Evolutionary conservation across 2,888 invertebrate genomes (phyloP).

Genomic region (Scaptomyza cyrtandrae): DNA sequence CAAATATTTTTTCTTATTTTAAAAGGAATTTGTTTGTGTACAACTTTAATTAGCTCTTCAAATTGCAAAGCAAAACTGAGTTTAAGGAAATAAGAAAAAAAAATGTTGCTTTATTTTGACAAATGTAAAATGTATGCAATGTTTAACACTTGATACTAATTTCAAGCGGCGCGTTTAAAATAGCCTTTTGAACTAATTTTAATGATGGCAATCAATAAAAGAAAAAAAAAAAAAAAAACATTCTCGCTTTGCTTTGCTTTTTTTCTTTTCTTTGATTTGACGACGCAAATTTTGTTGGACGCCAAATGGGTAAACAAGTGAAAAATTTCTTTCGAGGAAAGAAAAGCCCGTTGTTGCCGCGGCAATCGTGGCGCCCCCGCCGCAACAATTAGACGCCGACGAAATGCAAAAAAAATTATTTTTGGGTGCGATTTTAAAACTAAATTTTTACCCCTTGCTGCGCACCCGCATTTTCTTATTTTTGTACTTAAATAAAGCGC

Average conservation of each 20-base stretch:
- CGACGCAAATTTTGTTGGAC: slow-evolving; percentile 71
- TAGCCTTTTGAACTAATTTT: slow-evolving; percentile 38
- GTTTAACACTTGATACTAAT: neutral
- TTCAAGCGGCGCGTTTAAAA: slow-evolving; percentile 1
- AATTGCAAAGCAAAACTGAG: no score
- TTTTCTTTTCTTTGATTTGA: slow-evolving; percentile 46
- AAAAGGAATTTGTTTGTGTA: no score
- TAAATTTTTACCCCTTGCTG: slow-evolving; percentile 34
- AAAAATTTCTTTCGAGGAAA: slow-evolving; percentile 36
- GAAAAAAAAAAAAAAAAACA: slow-evolving; percentile 15
- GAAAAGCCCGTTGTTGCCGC: slow-evolving; percentile 6
- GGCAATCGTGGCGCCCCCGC: slow-evolving; percentile 15
- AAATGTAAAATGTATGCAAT: neutral
- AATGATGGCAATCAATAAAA: slow-evolving; percentile 55
- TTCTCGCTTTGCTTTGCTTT: slow-evolving; percentile 20
- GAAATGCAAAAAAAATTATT: slow-evolving; percentile 27
- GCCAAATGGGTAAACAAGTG: slow-evolving; percentile 58
- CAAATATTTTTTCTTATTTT: no score
- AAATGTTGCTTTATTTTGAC: neutral
- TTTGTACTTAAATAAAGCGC: slow-evolving; percentile 78
- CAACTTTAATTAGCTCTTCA: no score
- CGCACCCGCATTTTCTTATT: slow-evolving; percentile 59
- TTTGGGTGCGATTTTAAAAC: slow-evolving; percentile 64
- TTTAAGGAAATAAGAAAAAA: no score
- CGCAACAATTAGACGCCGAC: slow-evolving; percentile 52